Base-by-base conservation (phyloP, 2,113 vertebrate species). In the Grus americana region DNA sequence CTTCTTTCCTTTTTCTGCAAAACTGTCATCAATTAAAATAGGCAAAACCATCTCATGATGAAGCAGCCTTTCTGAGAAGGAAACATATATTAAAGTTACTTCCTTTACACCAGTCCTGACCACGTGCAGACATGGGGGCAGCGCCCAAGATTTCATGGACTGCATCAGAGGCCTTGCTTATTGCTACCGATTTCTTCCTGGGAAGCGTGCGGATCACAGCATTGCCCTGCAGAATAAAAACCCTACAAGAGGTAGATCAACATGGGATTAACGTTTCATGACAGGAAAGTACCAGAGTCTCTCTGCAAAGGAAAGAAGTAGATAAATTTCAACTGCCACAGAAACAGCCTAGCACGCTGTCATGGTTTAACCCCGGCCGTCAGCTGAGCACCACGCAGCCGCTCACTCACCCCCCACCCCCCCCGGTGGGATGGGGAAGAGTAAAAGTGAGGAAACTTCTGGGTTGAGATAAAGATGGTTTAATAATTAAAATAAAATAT, bases 161-260 rank as follows among this genome's bases (percentile, higher is more conserved):
- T 1, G 1, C 10, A 16, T 29, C 30, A 47, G 52, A 34, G 24
- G 10, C 11, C 17, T 63, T 57, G 40, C 44, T 74, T 57, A 20
- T 26, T 10, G 22, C 68, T 49, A 9, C 27, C 29, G 36, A 4
- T 20, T 17, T 79, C 46, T 57, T 75, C 46, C 57, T 32, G 49
- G 29, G 26, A 59, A 42, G 20, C 2, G 1, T 3, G 4, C 0
- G 2, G 63, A 9, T 36, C 1, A 2, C 9, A 59, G 19, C 9
- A 10, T 63, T 62, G 44, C 22, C 26, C 55, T 1, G 4, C 24
- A 49, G 20, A 65, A 66, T 29, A 32, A 71, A 82, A 82, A 20
- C 29, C 11, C 26, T 15, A 6, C 19, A 24, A 65, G 67, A 38
- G 65, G 18, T 6, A 55, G 18, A 61, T 74, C 40, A 70, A 47